These are phyloP conservation scores for Silvanus unidentatus DNA, from an alignment of 2,888 invertebrate species.

Conservation along the genomic window DNA sequence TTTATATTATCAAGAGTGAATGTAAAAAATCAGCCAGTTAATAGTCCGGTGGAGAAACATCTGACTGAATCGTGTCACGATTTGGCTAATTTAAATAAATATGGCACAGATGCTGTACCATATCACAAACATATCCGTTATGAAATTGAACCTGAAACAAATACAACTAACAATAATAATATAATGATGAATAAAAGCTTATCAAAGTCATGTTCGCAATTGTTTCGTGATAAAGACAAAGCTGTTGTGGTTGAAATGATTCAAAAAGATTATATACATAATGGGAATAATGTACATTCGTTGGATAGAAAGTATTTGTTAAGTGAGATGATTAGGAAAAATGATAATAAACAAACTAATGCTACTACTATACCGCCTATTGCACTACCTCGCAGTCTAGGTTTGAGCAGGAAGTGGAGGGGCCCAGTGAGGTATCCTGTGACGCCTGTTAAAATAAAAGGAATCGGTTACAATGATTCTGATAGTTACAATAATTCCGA, in stretches of 20 bases:
- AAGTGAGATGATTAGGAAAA: constrained; percentile 9
- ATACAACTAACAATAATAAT: background rate
- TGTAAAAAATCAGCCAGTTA: constrained; percentile 7
- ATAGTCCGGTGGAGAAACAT: constrained; percentile 39
- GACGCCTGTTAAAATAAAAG: constrained; percentile 49
- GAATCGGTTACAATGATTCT: constrained; percentile 18
- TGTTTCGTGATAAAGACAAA: constrained; percentile 29
- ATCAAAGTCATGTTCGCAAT: constrained; percentile 38
- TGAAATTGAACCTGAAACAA: constrained; percentile 37
- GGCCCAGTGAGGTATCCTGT: constrained; percentile 62
- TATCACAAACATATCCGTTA: constrained; percentile 47
- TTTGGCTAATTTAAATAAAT: constrained; percentile 37
- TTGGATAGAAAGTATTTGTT: constrained; percentile 22
- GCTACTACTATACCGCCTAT: constrained; percentile 32
- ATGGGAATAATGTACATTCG: constrained; percentile 21
- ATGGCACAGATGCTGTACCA: constrained; percentile 38
- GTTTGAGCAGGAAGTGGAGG: constrained; percentile 55
- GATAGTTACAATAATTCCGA: constrained; percentile 51
- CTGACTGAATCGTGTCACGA: constrained; percentile 41
- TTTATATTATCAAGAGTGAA: constrained; percentile 54
- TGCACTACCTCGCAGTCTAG: constrained; percentile 55
- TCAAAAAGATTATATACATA: constrained; percentile 28
- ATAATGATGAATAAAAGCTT: constrained; percentile 7
- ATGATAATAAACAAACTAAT: constrained; percentile 3
- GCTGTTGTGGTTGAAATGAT: constrained; percentile 41